Conservation (phyloP, 2,888 invertebrate genomes). For the Oithona nana region DNA sequence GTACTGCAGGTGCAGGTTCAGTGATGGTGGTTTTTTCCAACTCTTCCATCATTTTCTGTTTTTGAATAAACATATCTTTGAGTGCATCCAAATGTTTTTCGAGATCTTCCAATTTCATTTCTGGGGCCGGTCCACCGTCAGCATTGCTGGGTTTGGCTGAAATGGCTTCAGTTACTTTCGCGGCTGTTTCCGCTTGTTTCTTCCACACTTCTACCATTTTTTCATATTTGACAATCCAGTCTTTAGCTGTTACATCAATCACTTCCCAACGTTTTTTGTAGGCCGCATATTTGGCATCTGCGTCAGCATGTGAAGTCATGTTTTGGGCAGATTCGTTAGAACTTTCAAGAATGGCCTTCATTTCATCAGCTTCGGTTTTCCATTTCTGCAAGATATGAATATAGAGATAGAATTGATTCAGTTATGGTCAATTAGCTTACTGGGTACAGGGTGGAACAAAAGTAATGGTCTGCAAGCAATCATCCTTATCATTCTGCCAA, state of each 20-base stretch:
- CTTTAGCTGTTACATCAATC: background rate
- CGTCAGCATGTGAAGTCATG: constrained; percentile 11
- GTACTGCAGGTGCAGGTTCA: background rate
- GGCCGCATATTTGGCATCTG: background rate
- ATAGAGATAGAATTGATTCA: background rate
- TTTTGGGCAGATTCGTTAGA: constrained; percentile 1
- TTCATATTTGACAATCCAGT: constrained; percentile 4
- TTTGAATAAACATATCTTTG: constrained; percentile 17
- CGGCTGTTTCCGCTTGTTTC: constrained; percentile 15
- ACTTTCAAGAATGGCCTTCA: background rate
- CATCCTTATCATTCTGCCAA: no score
- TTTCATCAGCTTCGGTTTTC: background rate
- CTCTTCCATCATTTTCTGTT: constrained; percentile 16
- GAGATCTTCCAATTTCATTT: constrained; percentile 17
- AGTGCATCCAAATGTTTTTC: constrained; percentile 9
- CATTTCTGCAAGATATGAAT: background rate
- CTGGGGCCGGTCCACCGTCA: background rate
- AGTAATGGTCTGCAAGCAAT: no score
- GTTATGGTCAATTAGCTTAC: no score
- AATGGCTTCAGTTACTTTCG: constrained; percentile 11
- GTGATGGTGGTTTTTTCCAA: background rate
- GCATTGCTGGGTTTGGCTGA: background rate
- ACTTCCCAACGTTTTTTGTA: background rate
- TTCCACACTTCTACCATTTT: constrained; percentile 13
- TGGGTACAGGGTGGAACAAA: no score